A percentile compares a stretch with the other conserved stretches of the same genome.
Conservation (phyloP, 2,113 vertebrate genomes). For the Desmodus rotundus region DNA sequence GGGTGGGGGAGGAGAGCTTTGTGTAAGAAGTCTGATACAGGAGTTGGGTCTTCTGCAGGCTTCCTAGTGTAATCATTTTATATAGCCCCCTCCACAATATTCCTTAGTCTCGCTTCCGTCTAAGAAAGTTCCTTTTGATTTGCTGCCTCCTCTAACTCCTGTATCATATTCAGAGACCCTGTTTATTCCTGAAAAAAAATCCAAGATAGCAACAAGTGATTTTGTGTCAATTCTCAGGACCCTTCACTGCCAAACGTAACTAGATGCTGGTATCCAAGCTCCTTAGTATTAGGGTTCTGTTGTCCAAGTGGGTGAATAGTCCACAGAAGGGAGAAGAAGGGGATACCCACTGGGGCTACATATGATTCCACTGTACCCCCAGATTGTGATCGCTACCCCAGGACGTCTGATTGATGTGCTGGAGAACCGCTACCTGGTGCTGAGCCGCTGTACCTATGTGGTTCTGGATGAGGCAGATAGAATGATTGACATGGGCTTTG, state of each 20-base stretch:
- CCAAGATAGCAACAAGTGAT: neutral
- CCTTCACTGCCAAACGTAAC: neutral
- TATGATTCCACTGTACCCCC: neutral
- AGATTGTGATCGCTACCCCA: constrained; percentile 97
- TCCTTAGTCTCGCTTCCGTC: neutral
- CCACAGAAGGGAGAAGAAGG: neutral
- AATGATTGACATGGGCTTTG: constrained; percentile 99
- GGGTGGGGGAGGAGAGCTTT: neutral
- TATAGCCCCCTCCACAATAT: neutral
- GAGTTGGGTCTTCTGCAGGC: neutral
- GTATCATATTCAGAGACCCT: neutral
- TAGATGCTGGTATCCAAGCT: neutral
- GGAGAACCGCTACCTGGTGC: constrained; percentile 96
- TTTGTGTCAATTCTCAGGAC: neutral
- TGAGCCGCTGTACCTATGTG: constrained; percentile 97
- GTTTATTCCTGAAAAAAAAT: constrained; percentile 12
- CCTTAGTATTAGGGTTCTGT: neutral
- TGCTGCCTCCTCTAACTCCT: neutral
- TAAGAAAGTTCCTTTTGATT: constrained; percentile 5
- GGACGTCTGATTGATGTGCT: constrained; percentile 96
- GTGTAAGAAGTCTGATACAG: neutral
- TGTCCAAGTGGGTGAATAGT: neutral
- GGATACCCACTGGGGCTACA: rapidly evolving
- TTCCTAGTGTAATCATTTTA: neutral
- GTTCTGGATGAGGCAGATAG: constrained; percentile 97